Percentiles rank a stretch among this genome's conserved stretches.
Conservation (phyloP, 2,888 invertebrate species). For the Diarsia mendica region DNA sequence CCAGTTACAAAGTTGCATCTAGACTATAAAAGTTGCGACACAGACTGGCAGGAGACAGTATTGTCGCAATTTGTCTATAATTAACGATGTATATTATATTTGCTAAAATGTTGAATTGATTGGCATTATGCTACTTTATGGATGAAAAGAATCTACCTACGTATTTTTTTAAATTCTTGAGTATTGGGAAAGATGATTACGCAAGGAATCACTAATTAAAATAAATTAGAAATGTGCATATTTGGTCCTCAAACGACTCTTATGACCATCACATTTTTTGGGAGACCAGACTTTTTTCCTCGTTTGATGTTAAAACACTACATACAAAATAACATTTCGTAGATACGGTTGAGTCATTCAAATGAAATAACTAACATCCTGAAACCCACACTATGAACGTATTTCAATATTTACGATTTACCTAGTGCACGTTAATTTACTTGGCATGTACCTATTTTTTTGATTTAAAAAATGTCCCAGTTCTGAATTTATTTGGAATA, state of each 20-base stretch:
- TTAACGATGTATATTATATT: neutral
- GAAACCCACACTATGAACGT: too few relatives aligned
- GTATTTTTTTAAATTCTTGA: neutral
- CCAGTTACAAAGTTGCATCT: conserved; percentile 29
- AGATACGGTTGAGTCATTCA: neutral
- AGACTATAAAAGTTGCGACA: conserved; percentile 33
- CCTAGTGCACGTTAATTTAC: too few relatives aligned
- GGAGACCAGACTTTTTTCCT: neutral
- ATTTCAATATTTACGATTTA: too few relatives aligned
- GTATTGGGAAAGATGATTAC: neutral
- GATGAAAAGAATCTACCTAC: neutral
- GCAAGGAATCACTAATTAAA: neutral
- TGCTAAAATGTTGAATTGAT: conserved; percentile 7
- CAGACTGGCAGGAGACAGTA: conserved; percentile 17
- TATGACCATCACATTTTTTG: neutral
- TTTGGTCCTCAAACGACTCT: neutral
- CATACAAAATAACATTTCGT: too few relatives aligned
- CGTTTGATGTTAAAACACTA: neutral
- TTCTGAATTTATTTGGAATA: too few relatives aligned
- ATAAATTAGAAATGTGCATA: neutral
- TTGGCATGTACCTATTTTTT: too few relatives aligned
- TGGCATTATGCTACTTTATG: neutral
- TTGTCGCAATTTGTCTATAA: conserved; percentile 33
- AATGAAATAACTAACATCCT: too few relatives aligned
- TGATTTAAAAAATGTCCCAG: too few relatives aligned